Conservation (phyloP, 2,113 vertebrate genomes). For the Emydocephalus ijimae region DNA sequence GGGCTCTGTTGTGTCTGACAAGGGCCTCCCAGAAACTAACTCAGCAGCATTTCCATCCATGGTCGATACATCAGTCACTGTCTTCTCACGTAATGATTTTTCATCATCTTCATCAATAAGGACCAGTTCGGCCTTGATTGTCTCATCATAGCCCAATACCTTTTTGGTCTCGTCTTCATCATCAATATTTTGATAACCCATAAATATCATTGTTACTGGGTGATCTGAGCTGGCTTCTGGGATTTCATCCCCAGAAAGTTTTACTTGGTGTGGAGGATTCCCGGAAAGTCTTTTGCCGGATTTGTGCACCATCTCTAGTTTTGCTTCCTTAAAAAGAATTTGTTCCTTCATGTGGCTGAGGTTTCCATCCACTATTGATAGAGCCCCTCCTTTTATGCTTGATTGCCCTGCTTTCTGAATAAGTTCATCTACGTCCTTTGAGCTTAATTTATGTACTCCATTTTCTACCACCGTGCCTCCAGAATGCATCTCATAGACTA, state of each 20-base stretch:
- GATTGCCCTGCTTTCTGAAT: slow-evolving; percentile 85
- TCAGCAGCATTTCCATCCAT: slow-evolving; percentile 92
- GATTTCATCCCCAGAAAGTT: slow-evolving; percentile 54
- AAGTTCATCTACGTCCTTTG: slow-evolving; percentile 87
- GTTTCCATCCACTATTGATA: slow-evolving; percentile 72
- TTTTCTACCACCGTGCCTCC: slow-evolving; percentile 88
- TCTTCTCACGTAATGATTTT: slow-evolving; percentile 95
- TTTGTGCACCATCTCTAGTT: slow-evolving; percentile 83
- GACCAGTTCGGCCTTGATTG: slow-evolving; percentile 94
- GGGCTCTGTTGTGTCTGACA: slow-evolving; percentile 91
- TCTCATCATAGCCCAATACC: slow-evolving; percentile 90
- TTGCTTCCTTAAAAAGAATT: slow-evolving; percentile 79
- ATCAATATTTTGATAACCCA: slow-evolving; percentile 92
- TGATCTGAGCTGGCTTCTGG: slow-evolving; percentile 77
- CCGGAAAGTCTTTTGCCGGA: slow-evolving; percentile 70
- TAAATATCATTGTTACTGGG: slow-evolving; percentile 96
- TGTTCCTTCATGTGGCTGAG: slow-evolving; percentile 73
- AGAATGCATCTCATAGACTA: slow-evolving; percentile 92
- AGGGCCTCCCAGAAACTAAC: slow-evolving; percentile 86
- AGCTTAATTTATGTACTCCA: slow-evolving; percentile 85
- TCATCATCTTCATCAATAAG: slow-evolving; percentile 95
- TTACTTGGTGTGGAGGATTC: slow-evolving; percentile 64
- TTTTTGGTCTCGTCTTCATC: slow-evolving; percentile 90
- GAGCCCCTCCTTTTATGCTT: slow-evolving; percentile 68
- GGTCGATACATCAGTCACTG: slow-evolving; percentile 90